A percentile compares a stretch with the other conserved stretches of the same genome.
phyloP scores from a whole-genome alignment of 2,797 vertebrate species.

The Enteromius radiatus region DNA sequence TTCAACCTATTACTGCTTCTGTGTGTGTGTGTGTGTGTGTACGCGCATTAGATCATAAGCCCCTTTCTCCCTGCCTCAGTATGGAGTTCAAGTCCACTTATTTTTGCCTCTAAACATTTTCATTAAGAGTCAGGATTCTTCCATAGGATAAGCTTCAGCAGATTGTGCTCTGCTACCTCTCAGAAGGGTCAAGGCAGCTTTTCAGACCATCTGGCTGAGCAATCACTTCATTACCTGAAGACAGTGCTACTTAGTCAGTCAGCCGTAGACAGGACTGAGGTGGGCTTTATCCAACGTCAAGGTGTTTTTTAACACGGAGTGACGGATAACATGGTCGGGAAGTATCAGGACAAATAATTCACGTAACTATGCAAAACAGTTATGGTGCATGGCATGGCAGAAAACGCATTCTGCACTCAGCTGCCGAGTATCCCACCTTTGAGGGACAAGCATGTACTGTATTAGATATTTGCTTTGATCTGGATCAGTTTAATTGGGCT shows the following conservation, averaged over 20 bases:
- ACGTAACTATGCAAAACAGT: constrained; percentile 11
- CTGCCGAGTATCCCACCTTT: constrained; percentile 7
- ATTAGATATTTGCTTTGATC: constrained; percentile 8
- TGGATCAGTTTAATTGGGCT: neutral
- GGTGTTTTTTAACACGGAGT: neutral
- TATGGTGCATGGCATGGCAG: neutral
- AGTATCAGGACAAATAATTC: neutral
- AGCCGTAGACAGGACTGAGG: neutral
- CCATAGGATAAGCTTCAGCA: constrained; percentile 38
- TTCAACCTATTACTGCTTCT: neutral
- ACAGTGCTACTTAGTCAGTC: constrained; percentile 29
- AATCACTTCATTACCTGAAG: constrained; percentile 42
- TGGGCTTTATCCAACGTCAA: neutral
- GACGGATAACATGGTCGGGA: constrained; percentile 17
- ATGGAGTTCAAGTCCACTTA: constrained; percentile 5
- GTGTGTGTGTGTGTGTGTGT: neutral
- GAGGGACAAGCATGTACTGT: constrained; percentile 27
- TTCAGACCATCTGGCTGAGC: constrained; percentile 50
- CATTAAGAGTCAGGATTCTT: neutral
- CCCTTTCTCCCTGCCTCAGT: neutral
- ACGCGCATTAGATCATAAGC: constrained; percentile 6
- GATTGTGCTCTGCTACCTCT: constrained; percentile 39
- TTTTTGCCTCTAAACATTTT: constrained; percentile 14
- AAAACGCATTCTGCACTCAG: neutral
- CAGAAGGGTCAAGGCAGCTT: constrained; percentile 48